Evolutionary conservation across 2,888 invertebrate genomes (phyloP).

Genomic region (Atethmia centrago): DNA sequence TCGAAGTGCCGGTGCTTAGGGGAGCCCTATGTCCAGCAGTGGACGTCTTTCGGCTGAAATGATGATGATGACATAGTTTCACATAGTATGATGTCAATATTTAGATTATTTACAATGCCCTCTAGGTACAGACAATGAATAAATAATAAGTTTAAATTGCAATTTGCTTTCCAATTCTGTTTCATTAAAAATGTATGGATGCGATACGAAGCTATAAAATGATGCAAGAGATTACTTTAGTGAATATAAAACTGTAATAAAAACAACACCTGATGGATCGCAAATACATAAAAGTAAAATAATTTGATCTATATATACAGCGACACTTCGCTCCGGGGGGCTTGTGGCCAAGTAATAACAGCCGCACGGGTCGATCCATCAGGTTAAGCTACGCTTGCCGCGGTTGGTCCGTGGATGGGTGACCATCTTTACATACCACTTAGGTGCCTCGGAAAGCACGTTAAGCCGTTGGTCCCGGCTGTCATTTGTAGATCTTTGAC

Average conservation of each 20-base stretch:
- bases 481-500: no score
- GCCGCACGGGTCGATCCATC: no score
- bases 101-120: background rate
- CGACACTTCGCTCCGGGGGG: no score
- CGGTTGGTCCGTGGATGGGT: no score
- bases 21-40: no score
- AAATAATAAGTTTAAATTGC: slow-evolving; percentile 29
- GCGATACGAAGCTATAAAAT: background rate
- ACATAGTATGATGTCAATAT: slow-evolving; percentile 17
- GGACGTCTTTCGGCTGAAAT: no score
- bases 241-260: background rate
- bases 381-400: no score
- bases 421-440: no score
- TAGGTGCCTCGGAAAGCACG: no score
- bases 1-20: no score
- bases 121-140: slow-evolving; percentile 22
- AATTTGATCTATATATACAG: background rate
- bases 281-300: background rate
- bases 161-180: slow-evolving; percentile 41
- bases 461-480: no score
- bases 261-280: background rate
- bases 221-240: background rate
- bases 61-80: background rate
- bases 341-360: no score
- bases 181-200: slow-evolving; percentile 43